Evolutionary conservation across 2,113 vertebrate species (phyloP).

Genomic region (Lepisosteus oculatus): DNA sequence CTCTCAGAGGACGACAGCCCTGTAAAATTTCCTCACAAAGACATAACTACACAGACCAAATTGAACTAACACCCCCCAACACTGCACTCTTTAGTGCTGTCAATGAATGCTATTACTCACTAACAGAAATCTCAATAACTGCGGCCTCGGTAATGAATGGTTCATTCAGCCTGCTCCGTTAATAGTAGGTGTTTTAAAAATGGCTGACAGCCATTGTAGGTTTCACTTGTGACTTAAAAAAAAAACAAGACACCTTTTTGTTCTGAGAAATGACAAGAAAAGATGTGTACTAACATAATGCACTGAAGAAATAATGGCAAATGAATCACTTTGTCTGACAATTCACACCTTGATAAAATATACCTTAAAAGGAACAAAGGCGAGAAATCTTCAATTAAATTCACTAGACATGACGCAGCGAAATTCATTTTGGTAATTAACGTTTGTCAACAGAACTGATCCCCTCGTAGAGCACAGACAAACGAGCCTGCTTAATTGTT

Average conservation of each 20-base stretch:
- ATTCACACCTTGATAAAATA: no score
- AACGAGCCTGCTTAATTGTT: no score
- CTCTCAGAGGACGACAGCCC: slow-evolving; percentile 11
- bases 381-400: no score
- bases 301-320: no score
- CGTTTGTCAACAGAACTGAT: no score
- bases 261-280: background rate
- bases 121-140: slow-evolving; percentile 39
- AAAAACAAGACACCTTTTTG: no score
- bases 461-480: no score
- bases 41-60: slow-evolving; percentile 27
- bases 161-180: slow-evolving; percentile 29
- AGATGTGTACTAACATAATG: background rate
- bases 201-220: background rate
- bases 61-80: slow-evolving; percentile 11
- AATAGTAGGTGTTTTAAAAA: slow-evolving; percentile 21
- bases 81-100: slow-evolving; percentile 25
- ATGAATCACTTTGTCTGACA: no score
- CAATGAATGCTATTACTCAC: slow-evolving; percentile 42
- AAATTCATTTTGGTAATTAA: no score
- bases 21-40: slow-evolving; percentile 29
- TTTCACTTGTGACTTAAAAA: no score
- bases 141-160: slow-evolving; percentile 15
- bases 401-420: no score
- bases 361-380: no score